Conservation (phyloP, 2,113 vertebrate species). For the Otis tarda region DNA sequence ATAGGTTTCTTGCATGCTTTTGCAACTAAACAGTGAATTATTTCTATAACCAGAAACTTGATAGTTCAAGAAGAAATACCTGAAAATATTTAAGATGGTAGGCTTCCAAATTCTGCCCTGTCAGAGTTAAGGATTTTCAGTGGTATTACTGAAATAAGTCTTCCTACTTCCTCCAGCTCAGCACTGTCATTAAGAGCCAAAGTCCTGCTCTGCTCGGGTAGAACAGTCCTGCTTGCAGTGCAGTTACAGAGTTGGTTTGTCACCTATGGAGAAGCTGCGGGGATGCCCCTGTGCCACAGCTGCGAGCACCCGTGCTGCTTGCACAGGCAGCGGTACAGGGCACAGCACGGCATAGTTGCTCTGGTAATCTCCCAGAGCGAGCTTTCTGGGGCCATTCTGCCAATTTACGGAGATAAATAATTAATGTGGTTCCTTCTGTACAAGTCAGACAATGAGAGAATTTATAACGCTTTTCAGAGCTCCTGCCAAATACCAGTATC, state of each 20-base stretch:
- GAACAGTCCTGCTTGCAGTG: neutral
- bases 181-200: neutral
- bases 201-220: neutral
- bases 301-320: neutral
- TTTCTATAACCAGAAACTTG: neutral
- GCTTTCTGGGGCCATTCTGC: neutral
- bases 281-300: neutral
- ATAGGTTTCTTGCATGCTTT: neutral
- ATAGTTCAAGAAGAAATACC: neutral
- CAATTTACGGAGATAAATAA: neutral
- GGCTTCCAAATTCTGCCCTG: neutral
- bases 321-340: neutral
- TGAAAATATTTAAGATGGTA: neutral
- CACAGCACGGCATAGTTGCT: neutral
- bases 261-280: neutral
- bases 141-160: neutral
- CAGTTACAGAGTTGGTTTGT: neutral
- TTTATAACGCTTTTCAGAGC: conserved; percentile 43
- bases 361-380: neutral
- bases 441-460: neutral
- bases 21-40: neutral
- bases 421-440: neutral
- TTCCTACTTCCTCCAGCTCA: neutral
- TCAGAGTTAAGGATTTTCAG: neutral
- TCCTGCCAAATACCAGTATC: conserved; percentile 86